Conservation (phyloP, 2,113 vertebrate genomes). For the Craseonycteris thonglongyai region DNA sequence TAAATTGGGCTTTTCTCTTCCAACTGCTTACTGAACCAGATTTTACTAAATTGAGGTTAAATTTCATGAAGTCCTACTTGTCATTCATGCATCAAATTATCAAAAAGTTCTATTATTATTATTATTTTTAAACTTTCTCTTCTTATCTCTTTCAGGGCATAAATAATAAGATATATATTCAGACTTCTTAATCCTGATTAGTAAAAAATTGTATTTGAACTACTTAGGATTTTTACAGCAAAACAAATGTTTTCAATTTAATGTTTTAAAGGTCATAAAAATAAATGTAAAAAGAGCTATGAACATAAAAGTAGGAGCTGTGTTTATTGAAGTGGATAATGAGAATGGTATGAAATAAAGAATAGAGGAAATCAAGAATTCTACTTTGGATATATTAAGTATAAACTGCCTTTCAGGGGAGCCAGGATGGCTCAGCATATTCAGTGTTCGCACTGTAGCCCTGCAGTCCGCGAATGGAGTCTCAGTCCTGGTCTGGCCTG, state of each 20-base stretch:
- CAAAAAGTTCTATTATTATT: neutral
- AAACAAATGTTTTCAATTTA: neutral
- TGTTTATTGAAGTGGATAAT: neutral
- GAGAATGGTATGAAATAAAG: neutral
- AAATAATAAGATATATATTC: neutral
- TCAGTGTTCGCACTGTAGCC: too few relatives aligned
- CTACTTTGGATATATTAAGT: neutral
- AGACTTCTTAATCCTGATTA: neutral
- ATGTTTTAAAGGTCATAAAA: neutral
- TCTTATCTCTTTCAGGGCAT: neutral
- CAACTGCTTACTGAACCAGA: neutral
- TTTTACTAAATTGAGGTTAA: neutral
- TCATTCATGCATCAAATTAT: neutral
- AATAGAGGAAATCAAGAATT: neutral
- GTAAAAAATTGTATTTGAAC: neutral
- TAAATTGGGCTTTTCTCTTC: neutral
- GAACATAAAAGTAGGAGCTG: neutral
- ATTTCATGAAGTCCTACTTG: neutral
- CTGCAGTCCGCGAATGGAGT: too few relatives aligned
- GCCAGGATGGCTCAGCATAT: too few relatives aligned
- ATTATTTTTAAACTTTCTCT: neutral
- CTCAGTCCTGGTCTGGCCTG: too few relatives aligned
- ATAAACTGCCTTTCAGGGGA: neutral
- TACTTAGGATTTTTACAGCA: neutral
- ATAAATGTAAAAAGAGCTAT: neutral